Evolutionary conservation across 2,797 vertebrate species (phyloP).

Genomic region (Xerus rutilus): DNA sequence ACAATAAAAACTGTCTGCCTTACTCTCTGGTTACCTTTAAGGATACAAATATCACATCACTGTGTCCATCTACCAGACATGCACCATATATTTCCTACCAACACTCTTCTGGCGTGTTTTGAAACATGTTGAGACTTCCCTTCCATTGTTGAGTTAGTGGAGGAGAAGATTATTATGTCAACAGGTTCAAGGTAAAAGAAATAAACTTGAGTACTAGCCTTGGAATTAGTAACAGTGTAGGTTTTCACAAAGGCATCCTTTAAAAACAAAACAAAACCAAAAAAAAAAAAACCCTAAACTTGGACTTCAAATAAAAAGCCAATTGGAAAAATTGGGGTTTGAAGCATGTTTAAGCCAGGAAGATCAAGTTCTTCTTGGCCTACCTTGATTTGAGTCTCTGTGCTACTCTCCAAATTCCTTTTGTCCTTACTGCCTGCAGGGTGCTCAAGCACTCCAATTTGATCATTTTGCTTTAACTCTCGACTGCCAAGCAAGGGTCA

Average conservation of each 20-base stretch:
- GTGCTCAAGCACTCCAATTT: background rate
- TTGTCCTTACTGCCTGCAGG: background rate
- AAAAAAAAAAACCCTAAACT: background rate
- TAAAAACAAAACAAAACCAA: constrained; percentile 28
- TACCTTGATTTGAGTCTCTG: background rate
- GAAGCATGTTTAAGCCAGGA: background rate
- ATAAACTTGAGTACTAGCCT: background rate
- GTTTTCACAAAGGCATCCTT: constrained; percentile 38
- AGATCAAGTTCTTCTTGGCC: background rate
- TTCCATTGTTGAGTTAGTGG: constrained; percentile 25
- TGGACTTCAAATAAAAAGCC: constrained; percentile 10
- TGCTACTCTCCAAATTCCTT: background rate
- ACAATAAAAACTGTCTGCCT: background rate
- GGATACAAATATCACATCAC: background rate
- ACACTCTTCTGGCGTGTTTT: background rate
- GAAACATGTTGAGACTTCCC: background rate
- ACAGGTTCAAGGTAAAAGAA: constrained; percentile 2
- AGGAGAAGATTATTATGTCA: constrained; percentile 12
- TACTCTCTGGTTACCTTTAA: background rate
- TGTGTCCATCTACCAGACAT: background rate
- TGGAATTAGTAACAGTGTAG: background rate
- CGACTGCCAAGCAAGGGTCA: background rate
- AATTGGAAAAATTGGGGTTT: background rate
- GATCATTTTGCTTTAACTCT: background rate
- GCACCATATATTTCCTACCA: background rate